Evolutionary conservation across 2,113 vertebrate species (phyloP).

Genomic region (Centropus unirufus): DNA sequence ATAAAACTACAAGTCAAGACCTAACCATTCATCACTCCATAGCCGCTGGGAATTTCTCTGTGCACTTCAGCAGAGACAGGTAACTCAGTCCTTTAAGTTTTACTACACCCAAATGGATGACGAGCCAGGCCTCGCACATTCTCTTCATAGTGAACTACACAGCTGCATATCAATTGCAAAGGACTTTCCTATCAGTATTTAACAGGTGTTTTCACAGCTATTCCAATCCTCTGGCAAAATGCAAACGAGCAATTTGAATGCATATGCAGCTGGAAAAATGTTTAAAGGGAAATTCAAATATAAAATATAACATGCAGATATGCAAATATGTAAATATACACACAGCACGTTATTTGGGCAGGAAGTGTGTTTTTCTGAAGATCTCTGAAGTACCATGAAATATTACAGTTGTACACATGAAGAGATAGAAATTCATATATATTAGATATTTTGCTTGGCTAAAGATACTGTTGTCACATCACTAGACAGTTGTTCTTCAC

Average conservation of each 20-base stretch:
- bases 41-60: slow-evolving; percentile 27
- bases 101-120: neutral
- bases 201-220: slow-evolving; percentile 58
- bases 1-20: slow-evolving; percentile 64
- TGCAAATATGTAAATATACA: neutral
- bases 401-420: neutral
- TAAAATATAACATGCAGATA: neutral
- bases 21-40: slow-evolving; percentile 10
- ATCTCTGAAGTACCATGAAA: neutral
- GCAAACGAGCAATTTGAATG: slow-evolving; percentile 32
- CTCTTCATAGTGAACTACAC: neutral
- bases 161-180: slow-evolving; percentile 11
- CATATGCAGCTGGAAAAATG: neutral
- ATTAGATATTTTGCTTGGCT: neutral
- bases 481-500: neutral
- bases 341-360: neutral
- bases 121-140: slow-evolving; percentile 21
- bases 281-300: slow-evolving; percentile 20
- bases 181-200: slow-evolving; percentile 35
- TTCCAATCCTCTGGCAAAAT: neutral
- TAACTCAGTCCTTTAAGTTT: slow-evolving; percentile 29
- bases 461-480: neutral
- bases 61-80: slow-evolving; percentile 26
- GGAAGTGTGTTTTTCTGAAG: neutral
- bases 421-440: neutral